These are phyloP conservation scores for Nothobranchius kuhntae DNA, from an alignment of 2,113 vertebrate species.

Conservation along the genomic window DNA sequence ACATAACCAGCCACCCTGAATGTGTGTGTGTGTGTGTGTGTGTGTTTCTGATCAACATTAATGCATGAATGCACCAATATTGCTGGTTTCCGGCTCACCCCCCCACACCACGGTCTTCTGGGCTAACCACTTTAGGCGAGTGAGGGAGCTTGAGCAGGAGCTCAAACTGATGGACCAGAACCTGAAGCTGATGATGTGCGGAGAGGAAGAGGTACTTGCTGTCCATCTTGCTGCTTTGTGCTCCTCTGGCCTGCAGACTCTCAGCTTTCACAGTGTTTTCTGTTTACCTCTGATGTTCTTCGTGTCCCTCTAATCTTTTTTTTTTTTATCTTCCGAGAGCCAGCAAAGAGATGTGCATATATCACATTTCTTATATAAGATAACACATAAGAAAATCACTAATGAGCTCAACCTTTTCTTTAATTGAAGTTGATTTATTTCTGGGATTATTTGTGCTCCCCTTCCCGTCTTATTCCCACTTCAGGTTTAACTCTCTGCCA, in stretches of 20 bases:
- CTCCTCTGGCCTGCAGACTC: conserved; percentile 29
- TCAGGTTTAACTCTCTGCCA: too few species aligned
- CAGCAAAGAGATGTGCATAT: too few species aligned
- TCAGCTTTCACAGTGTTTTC: conserved; percentile 18
- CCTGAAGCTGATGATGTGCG: conserved; percentile 95
- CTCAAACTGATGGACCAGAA: conserved; percentile 95
- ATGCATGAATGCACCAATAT: conserved; percentile 33
- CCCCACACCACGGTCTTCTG: conserved; percentile 23
- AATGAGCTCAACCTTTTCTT: too few species aligned
- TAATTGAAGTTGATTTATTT: too few species aligned
- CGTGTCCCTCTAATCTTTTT: conserved; percentile 10
- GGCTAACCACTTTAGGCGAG: conserved; percentile 84
- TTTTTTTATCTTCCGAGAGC: too few species aligned
- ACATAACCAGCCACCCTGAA: background rate
- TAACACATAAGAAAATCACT: too few species aligned
- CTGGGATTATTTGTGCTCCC: too few species aligned
- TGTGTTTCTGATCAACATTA: conserved; percentile 55
- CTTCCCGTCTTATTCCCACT: too few species aligned
- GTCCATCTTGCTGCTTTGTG: conserved; percentile 28
- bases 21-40: conserved; percentile 33
- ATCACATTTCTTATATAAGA: too few species aligned
- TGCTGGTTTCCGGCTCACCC: conserved; percentile 2
- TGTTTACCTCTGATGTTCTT: conserved; percentile 20
- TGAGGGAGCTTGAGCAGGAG: conserved; percentile 92
- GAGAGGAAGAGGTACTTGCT: conserved; percentile 95